Percentiles rank a stretch among this genome's conserved stretches.
Evolutionary conservation across 2,113 vertebrate genomes (phyloP).

Genomic region (Aegotheles bennettii): DNA sequence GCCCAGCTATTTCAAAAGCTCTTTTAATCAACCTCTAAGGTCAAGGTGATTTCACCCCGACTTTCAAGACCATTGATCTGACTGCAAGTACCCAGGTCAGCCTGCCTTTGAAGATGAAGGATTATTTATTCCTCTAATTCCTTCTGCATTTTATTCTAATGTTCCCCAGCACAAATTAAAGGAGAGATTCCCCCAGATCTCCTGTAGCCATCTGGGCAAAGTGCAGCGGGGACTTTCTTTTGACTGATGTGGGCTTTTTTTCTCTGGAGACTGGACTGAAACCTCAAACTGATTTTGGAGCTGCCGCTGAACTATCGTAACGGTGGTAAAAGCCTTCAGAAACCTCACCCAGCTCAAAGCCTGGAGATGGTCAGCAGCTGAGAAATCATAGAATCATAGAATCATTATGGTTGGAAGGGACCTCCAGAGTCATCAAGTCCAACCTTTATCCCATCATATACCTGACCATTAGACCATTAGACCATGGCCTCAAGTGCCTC

Average conservation of each 20-base stretch:
- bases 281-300: not conserved
- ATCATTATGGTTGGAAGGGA: no score
- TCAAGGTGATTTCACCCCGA: constrained; percentile 2
- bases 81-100: not conserved
- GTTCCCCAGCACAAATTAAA: not conserved
- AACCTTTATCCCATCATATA: no score
- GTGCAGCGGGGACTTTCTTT: not conserved
- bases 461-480: no score
- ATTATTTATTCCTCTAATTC: constrained; percentile 52
- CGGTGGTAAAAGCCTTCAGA: not conserved
- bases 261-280: not conserved
- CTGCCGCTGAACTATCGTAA: accelerated
- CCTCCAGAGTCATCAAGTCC: no score
- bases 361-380: not conserved
- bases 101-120: constrained; percentile 35
- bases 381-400: no score
- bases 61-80: constrained; percentile 25
- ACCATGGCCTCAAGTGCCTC: no score
- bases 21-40: constrained; percentile 5
- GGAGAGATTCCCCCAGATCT: not conserved
- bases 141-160: not conserved
- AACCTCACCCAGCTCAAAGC: not conserved
- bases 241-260: not conserved
- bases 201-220: not conserved
- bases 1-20: not conserved